Conservation (phyloP, 2,888 invertebrate genomes). For the Cerastoderma edule region DNA sequence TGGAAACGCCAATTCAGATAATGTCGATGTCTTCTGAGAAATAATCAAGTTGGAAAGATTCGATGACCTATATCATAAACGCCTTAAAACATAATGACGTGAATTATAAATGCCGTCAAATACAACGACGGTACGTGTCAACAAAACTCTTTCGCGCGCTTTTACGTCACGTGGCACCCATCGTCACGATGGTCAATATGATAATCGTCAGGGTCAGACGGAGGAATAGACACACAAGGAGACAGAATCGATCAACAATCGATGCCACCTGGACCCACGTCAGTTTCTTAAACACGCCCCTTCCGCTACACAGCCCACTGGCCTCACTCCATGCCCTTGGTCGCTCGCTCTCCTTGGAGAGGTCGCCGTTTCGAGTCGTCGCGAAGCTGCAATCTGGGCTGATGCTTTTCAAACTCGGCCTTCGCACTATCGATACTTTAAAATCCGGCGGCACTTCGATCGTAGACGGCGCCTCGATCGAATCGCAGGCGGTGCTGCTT, state of each 20-base stretch:
- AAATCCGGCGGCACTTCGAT: constrained; percentile 41
- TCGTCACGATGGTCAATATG: constrained; percentile 33
- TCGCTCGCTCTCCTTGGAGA: constrained; percentile 21
- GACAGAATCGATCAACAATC: constrained; percentile 46
- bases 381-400: constrained; percentile 54
- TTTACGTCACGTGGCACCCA: constrained; percentile 30
- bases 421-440: constrained; percentile 40
- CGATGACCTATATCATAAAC: too few relatives aligned
- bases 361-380: constrained; percentile 44
- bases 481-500: constrained; percentile 35
- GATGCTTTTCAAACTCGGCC: constrained; percentile 45
- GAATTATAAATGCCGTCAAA: too few relatives aligned
- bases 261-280: constrained; percentile 40
- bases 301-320: constrained; percentile 44
- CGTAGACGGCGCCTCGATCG: constrained; percentile 36
- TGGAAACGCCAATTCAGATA: too few relatives aligned
- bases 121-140: too few relatives aligned
- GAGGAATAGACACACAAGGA: constrained; percentile 38
- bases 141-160: background rate
- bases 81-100: too few relatives aligned
- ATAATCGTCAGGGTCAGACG: constrained; percentile 39
- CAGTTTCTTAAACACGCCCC: constrained; percentile 34
- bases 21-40: too few relatives aligned
- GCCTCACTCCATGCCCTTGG: constrained; percentile 40
- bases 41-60: too few relatives aligned